Evolutionary conservation across 2,888 invertebrate species (phyloP).

Genomic region (Apoda limacodes): DNA sequence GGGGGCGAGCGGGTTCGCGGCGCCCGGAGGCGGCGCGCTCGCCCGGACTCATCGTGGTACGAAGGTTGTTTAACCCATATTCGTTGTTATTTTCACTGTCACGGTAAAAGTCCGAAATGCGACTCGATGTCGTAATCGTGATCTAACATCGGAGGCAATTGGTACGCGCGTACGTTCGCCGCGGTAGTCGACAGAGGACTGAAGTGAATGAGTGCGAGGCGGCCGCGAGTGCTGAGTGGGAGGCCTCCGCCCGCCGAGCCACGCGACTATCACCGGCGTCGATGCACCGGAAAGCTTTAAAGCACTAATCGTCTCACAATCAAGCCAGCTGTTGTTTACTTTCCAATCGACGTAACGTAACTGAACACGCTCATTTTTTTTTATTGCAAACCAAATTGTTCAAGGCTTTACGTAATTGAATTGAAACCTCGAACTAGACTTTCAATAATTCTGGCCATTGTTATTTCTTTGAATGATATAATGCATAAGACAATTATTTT

Average conservation of each 20-base stretch:
- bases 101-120: conserved; percentile 55
- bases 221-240: conserved; percentile 45
- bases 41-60: conserved; percentile 62
- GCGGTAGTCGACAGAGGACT: conserved; percentile 59
- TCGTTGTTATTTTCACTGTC: conserved; percentile 60
- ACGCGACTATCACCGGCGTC: conserved; percentile 47
- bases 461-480: too few relatives aligned
- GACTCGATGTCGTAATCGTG: conserved; percentile 65
- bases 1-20: conserved; percentile 66
- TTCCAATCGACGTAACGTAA: conserved; percentile 35
- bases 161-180: conserved; percentile 51
- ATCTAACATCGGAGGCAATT: conserved; percentile 60
- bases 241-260: conserved; percentile 38
- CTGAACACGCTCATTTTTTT: conserved; percentile 11
- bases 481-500: too few relatives aligned
- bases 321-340: conserved; percentile 57
- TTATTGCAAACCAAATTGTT: conserved; percentile 1
- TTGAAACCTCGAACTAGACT: too few relatives aligned
- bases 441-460: too few relatives aligned
- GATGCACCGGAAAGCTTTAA: conserved; percentile 63
- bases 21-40: conserved; percentile 66
- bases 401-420: too few relatives aligned
- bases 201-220: conserved; percentile 58
- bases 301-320: conserved; percentile 61
- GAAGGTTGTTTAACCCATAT: conserved; percentile 80